phyloP scores from a whole-genome alignment of 2,888 invertebrate species.

The Glaucopsyche alexis region DNA sequence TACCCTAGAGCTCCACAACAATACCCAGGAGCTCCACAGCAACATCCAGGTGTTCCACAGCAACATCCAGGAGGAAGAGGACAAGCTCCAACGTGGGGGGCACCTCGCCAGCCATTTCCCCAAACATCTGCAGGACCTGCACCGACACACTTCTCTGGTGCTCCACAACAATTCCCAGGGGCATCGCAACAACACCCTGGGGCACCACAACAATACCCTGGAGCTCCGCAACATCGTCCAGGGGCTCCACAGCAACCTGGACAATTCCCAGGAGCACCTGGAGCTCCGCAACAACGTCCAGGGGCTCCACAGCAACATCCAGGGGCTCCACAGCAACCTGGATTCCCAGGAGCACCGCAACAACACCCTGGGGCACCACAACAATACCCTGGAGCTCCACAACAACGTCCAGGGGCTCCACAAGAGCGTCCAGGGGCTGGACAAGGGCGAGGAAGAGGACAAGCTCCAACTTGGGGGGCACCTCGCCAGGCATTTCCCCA shows the following conservation, averaged over 20 bases:
- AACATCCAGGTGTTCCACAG: neutral
- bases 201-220: too few relatives aligned
- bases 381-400: neutral
- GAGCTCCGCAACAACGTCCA: too few relatives aligned
- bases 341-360: neutral
- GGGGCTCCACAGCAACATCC: neutral
- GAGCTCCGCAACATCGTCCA: too few relatives aligned
- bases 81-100: too few relatives aligned
- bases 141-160: neutral
- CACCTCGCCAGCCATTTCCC: neutral
- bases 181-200: too few relatives aligned
- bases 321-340: conserved; percentile 33
- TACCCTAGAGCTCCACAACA: too few relatives aligned
- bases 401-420: neutral
- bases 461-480: too few relatives aligned
- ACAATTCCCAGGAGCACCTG: neutral
- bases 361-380: neutral
- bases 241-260: too few relatives aligned
- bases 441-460: conserved; percentile 12
- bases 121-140: conserved; percentile 17
- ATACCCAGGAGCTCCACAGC: neutral
- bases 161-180: neutral
- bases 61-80: conserved; percentile 17
- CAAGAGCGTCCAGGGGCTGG: conserved; percentile 20
- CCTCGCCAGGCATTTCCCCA: neutral